A percentile compares a stretch with the other conserved stretches of the same genome.
phyloP scores from a whole-genome alignment of 1,140 invertebrate species.

The Drosophila takahashii region DNA sequence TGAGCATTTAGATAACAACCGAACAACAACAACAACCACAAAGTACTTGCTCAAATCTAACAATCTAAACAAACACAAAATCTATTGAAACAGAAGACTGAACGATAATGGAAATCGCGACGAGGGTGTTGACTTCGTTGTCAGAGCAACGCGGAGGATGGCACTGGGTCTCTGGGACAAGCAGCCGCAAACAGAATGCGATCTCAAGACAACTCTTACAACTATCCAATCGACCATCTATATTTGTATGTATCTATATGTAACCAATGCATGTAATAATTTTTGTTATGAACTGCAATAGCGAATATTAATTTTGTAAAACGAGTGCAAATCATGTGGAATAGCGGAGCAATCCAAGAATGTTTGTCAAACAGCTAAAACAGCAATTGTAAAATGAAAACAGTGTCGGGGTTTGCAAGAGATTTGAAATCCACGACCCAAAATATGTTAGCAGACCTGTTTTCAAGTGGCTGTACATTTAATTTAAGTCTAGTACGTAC shows the following conservation, averaged over 20 bases:
- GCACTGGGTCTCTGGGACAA: constrained; percentile 16
- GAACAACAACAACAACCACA: constrained; percentile 46
- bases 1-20: constrained; percentile 73
- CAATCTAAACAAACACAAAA: constrained; percentile 49
- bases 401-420: background rate
- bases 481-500: constrained; percentile 80
- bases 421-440: constrained; percentile 1
- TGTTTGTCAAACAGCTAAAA: constrained; percentile 45
- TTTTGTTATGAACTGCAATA: constrained; percentile 73
- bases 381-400: constrained; percentile 50
- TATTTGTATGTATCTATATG: constrained; percentile 45
- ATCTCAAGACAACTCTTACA: constrained; percentile 63
- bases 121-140: constrained; percentile 53
- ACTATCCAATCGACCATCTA: constrained; percentile 60
- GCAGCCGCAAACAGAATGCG: constrained; percentile 43
- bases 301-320: constrained; percentile 75
- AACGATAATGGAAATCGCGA: constrained; percentile 34
- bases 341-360: constrained; percentile 67
- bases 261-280: constrained; percentile 59
- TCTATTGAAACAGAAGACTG: constrained; percentile 65
- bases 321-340: constrained; percentile 58
- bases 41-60: constrained; percentile 73
- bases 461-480: constrained; percentile 53
- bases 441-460: constrained; percentile 1
- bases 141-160: constrained; percentile 18